Evolutionary conservation across 1,140 invertebrate genomes (phyloP).

Genomic region (Drosophila nasuta): DNA sequence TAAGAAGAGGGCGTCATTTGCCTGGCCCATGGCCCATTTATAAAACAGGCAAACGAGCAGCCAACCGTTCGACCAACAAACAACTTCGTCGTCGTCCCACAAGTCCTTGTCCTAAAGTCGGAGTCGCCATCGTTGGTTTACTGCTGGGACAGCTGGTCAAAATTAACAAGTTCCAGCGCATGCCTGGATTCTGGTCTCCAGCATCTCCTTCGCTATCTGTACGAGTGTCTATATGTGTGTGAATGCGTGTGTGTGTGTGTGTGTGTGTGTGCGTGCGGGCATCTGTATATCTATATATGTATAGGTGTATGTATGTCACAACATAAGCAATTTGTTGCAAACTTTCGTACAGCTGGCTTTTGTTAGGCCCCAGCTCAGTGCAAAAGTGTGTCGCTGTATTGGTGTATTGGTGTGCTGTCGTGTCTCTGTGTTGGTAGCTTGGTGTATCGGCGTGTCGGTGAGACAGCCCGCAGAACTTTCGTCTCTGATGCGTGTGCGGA

Average conservation of each 20-base stretch:
- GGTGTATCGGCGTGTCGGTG: background rate
- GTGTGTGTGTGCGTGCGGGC: constrained; percentile 9
- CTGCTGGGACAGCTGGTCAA: constrained; percentile 76
- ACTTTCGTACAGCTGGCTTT: constrained; percentile 68
- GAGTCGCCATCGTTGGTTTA: constrained; percentile 52
- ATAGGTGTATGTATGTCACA: constrained; percentile 60
- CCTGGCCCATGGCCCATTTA: constrained; percentile 25
- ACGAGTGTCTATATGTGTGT: constrained; percentile 6
- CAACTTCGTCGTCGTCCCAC: constrained; percentile 35
- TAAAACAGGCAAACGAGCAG: constrained; percentile 49
- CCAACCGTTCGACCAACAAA: constrained; percentile 43
- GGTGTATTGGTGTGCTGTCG: background rate
- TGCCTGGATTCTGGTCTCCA: constrained; percentile 35
- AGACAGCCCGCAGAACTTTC: constrained; percentile 41
- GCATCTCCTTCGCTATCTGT: constrained; percentile 15
- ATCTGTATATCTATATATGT: constrained; percentile 3
- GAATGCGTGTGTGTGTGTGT: constrained; percentile 3
- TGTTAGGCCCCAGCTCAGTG: constrained; percentile 48
- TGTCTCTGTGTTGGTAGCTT: background rate
- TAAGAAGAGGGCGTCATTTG: background rate
- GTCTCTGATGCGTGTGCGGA: constrained; percentile 49
- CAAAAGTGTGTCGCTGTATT: background rate
- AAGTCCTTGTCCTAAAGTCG: background rate
- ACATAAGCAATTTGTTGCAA: constrained; percentile 80
- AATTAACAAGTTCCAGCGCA: constrained; percentile 79